These are phyloP conservation scores for Microcebus tavaratra DNA, from an alignment of 2,113 vertebrate species.

Conservation along the genomic window DNA sequence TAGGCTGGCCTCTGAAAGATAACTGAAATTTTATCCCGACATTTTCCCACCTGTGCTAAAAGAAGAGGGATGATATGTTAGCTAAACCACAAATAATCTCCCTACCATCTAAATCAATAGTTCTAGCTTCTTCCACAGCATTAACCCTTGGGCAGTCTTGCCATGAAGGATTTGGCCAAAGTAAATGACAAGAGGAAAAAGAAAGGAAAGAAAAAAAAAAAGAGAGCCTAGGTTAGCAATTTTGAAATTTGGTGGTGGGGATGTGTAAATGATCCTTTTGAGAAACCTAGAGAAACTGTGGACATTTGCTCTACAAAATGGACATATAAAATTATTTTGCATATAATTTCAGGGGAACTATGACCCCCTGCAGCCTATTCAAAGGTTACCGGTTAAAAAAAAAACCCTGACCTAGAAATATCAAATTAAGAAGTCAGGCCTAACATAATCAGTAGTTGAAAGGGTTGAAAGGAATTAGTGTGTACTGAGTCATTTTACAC, in stretches of 20 bases:
- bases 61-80: background rate
- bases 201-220: background rate
- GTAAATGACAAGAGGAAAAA: background rate
- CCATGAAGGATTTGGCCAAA: background rate
- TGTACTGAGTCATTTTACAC: background rate
- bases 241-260: background rate
- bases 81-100: background rate
- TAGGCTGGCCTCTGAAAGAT: background rate
- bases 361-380: background rate
- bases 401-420: background rate
- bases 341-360: background rate
- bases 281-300: background rate
- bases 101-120: background rate
- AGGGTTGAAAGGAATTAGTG: background rate
- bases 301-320: background rate
- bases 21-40: background rate
- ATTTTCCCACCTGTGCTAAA: background rate
- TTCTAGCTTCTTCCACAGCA: background rate
- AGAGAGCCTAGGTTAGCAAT: background rate
- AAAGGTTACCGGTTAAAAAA: background rate
- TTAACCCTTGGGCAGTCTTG: background rate
- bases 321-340: background rate
- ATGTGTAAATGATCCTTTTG: background rate
- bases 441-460: background rate
- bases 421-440: constrained; percentile 11